A percentile compares a stretch with the other conserved stretches of the same genome.
phyloP scores from a whole-genome alignment of 2,888 invertebrate genomes.

The Sinelater perroti region DNA sequence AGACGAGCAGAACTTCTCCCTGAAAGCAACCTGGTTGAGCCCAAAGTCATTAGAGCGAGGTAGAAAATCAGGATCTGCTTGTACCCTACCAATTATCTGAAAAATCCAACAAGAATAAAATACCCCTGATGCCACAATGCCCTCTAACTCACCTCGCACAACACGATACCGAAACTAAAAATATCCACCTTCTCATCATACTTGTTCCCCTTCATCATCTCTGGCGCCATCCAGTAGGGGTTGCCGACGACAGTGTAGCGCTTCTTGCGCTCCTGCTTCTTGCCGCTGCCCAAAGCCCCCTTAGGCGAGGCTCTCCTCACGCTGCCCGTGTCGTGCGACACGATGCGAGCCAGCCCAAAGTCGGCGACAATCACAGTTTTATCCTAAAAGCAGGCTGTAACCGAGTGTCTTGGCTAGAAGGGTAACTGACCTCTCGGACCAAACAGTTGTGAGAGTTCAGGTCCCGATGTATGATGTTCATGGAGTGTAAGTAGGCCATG shows the following conservation, averaged over 20 bases:
- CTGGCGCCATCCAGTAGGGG: constrained; percentile 99
- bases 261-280: constrained; percentile 77
- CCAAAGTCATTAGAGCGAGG: constrained; percentile 93
- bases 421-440: constrained; percentile 75
- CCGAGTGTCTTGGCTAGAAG: no score
- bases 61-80: constrained; percentile 93
- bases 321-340: constrained; percentile 64
- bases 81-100: constrained; percentile 91
- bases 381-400: no score
- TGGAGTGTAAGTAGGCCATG: constrained; percentile 93
- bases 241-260: constrained; percentile 96
- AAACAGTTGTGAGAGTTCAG: constrained; percentile 96
- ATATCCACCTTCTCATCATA: constrained; percentile 97
- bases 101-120: constrained; percentile 32
- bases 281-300: constrained; percentile 49
- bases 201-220: constrained; percentile 96
- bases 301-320: constrained; percentile 55
- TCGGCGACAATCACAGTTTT: constrained; percentile 94
- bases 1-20: constrained; percentile 82
- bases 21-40: constrained; percentile 84
- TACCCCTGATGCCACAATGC: not conserved
- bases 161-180: constrained; percentile 93
- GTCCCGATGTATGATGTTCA: constrained; percentile 94
- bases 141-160: constrained; percentile 79
- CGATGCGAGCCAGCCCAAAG: constrained; percentile 90